A percentile compares a stretch with the other conserved stretches of the same genome.
Conservation (phyloP, 2,888 invertebrate genomes). For the Callyntrura sp. region DNA sequence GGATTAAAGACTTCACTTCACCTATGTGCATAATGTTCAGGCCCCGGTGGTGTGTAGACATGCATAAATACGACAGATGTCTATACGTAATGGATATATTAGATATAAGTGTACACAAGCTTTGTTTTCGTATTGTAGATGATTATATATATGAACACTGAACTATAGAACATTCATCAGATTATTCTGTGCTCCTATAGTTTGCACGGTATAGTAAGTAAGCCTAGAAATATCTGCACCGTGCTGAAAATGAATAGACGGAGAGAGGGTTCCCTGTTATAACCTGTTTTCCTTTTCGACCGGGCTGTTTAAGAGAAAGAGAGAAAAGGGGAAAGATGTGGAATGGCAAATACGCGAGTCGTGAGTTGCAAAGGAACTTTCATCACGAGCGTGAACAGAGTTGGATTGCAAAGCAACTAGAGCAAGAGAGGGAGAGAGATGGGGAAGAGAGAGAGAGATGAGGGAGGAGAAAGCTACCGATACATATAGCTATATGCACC, state of each 20-base stretch:
- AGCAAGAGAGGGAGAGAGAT: too few species aligned
- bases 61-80: too few species aligned
- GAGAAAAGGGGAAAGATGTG: too few species aligned
- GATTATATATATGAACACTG: too few species aligned
- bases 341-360: too few species aligned
- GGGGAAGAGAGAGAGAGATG: too few species aligned
- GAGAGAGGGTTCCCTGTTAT: not conserved
- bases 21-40: slow-evolving; percentile 55
- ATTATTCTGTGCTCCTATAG: not conserved
- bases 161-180: not conserved
- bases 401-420: not conserved
- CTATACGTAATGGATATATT: too few species aligned
- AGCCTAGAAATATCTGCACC: not conserved
- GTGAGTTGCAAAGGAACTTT: not conserved
- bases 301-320: not conserved
- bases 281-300: not conserved
- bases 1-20: slow-evolving; percentile 69
- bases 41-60: too few species aligned
- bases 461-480: too few species aligned
- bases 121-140: too few species aligned
- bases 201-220: not conserved
- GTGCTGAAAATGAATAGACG: slow-evolving; percentile 8
- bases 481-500: too few species aligned
- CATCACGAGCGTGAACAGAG: not conserved
- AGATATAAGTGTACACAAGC: too few species aligned